These are phyloP conservation scores for Idaea aversata DNA, from an alignment of 2,888 invertebrate genomes.

Conservation along the genomic window DNA sequence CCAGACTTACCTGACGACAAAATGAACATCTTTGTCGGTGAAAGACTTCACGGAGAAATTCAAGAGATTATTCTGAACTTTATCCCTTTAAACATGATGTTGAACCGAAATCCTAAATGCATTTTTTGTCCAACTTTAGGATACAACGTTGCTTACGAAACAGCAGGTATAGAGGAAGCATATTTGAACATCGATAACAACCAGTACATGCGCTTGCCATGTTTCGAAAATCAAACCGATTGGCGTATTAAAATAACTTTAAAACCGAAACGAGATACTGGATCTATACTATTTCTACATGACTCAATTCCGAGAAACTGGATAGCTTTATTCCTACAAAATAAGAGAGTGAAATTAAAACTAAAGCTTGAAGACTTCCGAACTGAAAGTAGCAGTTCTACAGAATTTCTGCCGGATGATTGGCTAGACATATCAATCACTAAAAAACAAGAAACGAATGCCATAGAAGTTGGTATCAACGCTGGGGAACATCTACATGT, in stretches of 20 bases:
- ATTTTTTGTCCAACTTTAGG: conserved; percentile 49
- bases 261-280: conserved; percentile 56
- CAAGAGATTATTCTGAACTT: conserved; percentile 73
- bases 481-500: conserved; percentile 61
- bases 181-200: conserved; percentile 52
- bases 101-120: conserved; percentile 29
- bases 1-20: conserved; percentile 60
- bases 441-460: conserved; percentile 52
- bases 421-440: conserved; percentile 64
- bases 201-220: conserved; percentile 63
- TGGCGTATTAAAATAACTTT: conserved; percentile 65
- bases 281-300: conserved; percentile 57
- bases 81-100: conserved; percentile 52
- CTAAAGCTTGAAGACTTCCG: conserved; percentile 45
- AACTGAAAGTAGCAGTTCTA: conserved; percentile 57
- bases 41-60: conserved; percentile 68
- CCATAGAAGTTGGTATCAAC: conserved; percentile 67
- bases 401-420: conserved; percentile 53
- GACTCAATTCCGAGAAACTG: conserved; percentile 45
- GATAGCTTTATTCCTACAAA: conserved; percentile 58
- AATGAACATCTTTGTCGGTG: conserved; percentile 62
- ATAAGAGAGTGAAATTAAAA: conserved; percentile 62
- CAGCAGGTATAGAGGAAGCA: conserved; percentile 59
- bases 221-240: conserved; percentile 53
- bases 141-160: conserved; percentile 65